Evolutionary conservation across 2,797 vertebrate genomes (phyloP).

Genomic region (Onychomys torridus): DNA sequence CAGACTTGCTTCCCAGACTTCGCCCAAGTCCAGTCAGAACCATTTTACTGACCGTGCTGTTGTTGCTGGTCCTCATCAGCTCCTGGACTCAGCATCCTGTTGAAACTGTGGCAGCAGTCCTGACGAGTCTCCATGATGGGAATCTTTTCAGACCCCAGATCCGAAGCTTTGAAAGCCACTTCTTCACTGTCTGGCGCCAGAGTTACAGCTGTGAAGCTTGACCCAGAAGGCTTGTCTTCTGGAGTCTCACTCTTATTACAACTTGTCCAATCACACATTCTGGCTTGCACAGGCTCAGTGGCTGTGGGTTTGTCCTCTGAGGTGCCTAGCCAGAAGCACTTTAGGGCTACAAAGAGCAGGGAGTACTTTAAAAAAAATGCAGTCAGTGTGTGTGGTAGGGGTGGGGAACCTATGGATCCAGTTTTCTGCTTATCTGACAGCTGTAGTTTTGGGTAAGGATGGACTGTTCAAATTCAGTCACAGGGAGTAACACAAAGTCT

Average conservation of each 20-base stretch:
- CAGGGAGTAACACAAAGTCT: too few relatives aligned
- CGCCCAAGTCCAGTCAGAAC: not conserved
- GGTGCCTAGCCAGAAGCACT: accelerated
- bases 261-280: not conserved
- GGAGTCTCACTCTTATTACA: too few relatives aligned
- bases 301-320: not conserved
- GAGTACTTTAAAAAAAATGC: not conserved
- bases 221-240: not conserved
- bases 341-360: too few relatives aligned
- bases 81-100: not conserved
- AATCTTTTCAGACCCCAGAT: not conserved
- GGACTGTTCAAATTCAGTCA: not conserved
- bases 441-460: not conserved
- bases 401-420: not conserved
- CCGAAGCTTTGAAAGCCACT: too few relatives aligned
- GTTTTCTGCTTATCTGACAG: too few relatives aligned
- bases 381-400: not conserved
- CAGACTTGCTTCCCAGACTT: too few relatives aligned
- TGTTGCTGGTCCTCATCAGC: too few relatives aligned
- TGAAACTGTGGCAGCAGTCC: too few relatives aligned
- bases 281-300: not conserved
- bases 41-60: too few relatives aligned
- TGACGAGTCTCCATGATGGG: too few relatives aligned
- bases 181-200: accelerated
- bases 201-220: not conserved